Conservation (phyloP, 2,888 invertebrate species). For the Teleogryllus oceanicus region DNA sequence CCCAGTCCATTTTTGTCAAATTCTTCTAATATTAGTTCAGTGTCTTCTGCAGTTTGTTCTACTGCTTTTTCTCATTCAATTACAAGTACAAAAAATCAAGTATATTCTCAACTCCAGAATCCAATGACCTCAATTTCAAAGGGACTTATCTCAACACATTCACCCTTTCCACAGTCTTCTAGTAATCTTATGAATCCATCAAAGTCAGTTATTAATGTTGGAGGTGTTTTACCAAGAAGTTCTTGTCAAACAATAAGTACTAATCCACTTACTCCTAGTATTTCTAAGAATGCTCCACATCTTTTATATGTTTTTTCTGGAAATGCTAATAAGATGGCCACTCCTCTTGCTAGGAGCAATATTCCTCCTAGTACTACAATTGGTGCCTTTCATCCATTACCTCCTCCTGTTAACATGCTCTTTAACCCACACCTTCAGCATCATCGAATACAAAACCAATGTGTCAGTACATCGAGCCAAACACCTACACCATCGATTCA, state of each 20-base stretch:
- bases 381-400: constrained; percentile 33
- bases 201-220: background rate
- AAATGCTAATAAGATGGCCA: background rate
- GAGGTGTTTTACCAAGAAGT: background rate
- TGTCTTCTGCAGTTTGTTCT: too few relatives aligned
- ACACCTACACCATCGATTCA: constrained; percentile 33
- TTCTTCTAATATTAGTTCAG: background rate
- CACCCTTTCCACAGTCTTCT: background rate
- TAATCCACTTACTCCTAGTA: background rate
- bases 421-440: constrained; percentile 33
- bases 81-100: background rate
- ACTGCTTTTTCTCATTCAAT: background rate
- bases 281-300: background rate
- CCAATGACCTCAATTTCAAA: background rate
- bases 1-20: constrained; percentile 18
- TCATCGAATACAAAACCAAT: constrained; percentile 12
- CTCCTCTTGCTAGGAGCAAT: background rate
- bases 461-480: background rate
- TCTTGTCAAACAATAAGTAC: background rate
- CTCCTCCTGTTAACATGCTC: constrained; percentile 35
- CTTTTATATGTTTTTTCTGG: background rate
- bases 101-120: background rate
- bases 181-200: background rate
- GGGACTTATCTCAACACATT: background rate
- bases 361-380: background rate